Percentiles rank a stretch among this genome's conserved stretches.
Evolutionary conservation across 2,113 vertebrate species (phyloP).

Genomic region (Crotalus horridus): DNA sequence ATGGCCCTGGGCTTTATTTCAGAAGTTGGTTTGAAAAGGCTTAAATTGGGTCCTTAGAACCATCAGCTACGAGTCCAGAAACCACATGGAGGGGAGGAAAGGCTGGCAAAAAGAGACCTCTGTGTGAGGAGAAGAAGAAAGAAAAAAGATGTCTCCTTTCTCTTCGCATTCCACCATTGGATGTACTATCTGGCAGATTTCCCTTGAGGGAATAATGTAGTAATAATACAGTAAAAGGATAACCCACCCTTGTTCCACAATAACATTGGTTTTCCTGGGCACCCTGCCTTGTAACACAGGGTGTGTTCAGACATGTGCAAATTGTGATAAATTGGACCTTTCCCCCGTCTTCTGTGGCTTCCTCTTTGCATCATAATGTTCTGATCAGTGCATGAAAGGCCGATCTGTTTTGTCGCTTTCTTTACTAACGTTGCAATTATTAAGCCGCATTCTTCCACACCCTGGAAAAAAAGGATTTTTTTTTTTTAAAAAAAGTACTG

Average conservation of each 20-base stretch:
- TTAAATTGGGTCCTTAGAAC: neutral
- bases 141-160: neutral
- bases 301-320: neutral
- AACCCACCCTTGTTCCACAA: neutral
- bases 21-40: neutral
- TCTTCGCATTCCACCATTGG: neutral
- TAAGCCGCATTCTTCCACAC: neutral
- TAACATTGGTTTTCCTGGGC: neutral
- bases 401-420: neutral
- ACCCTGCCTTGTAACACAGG: neutral
- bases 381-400: neutral
- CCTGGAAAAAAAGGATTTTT: neutral
- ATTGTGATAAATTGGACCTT: neutral
- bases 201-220: neutral
- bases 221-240: neutral
- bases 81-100: neutral
- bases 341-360: neutral
- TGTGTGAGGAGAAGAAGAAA: neutral
- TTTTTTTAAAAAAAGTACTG: neutral
- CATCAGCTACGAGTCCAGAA: neutral
- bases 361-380: neutral
- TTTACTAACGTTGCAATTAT: neutral
- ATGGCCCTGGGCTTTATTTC: neutral
- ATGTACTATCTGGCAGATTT: neutral
- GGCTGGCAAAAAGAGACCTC: neutral